phyloP scores from a whole-genome alignment of 2,888 invertebrate genomes.

The Diplazon laetatorius region DNA sequence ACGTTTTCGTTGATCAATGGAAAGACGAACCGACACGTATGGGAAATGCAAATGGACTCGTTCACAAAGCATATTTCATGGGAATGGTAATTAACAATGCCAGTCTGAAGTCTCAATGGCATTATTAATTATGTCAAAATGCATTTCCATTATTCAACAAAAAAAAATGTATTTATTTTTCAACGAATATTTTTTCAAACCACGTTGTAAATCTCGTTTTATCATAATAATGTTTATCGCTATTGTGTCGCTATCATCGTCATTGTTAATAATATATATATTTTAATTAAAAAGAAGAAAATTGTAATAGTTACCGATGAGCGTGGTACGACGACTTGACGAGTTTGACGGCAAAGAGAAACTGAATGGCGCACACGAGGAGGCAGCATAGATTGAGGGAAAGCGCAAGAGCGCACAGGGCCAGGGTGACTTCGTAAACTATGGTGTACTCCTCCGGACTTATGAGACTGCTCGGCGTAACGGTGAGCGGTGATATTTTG shows the following conservation, averaged over 20 bases:
- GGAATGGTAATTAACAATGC: too few species aligned
- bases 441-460: slow-evolving; percentile 92
- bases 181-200: too few species aligned
- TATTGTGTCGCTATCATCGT: too few species aligned
- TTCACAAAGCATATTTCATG: too few species aligned
- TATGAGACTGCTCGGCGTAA: slow-evolving; percentile 83
- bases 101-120: too few species aligned
- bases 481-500: slow-evolving; percentile 90
- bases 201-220: too few species aligned
- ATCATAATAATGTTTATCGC: too few species aligned
- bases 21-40: too few species aligned
- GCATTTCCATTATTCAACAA: too few species aligned
- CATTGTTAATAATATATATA: background rate
- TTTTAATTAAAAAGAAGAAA: background rate
- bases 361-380: slow-evolving; percentile 96
- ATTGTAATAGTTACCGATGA: slow-evolving; percentile 75
- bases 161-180: too few species aligned
- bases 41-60: too few species aligned
- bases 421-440: slow-evolving; percentile 95
- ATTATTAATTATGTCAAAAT: too few species aligned
- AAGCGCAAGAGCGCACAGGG: slow-evolving; percentile 93
- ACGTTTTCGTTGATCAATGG: background rate
- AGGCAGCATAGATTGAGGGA: slow-evolving; percentile 95
- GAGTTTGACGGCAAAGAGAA: slow-evolving; percentile 95
- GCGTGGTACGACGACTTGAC: slow-evolving; percentile 90